Evolutionary conservation across 92 coral and sea anemone genomes (phyloP), one percentile per base, ranked within the genome.

Genomic region (Palythoa heliodiscus): DNA sequence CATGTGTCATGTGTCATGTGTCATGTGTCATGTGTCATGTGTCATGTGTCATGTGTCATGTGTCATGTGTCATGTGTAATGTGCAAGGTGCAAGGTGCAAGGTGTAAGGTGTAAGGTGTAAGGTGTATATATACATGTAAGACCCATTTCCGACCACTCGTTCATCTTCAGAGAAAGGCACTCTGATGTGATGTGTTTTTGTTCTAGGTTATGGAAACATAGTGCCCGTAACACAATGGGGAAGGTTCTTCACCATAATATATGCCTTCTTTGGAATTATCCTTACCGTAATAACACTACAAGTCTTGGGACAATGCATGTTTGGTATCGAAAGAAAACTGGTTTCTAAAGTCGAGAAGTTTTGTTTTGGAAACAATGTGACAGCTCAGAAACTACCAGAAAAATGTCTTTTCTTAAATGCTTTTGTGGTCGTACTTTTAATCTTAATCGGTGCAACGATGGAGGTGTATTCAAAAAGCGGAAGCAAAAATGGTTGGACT

Each of bases 201-300:
- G 66, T 61, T 78, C 20, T 40, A 78, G 83, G 83, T 78, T 78
- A 78, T 66, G 83, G 83, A 50, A 63, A 78, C 20, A 63, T 78
- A 35, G 83, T 63, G 1, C 73, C 83, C 9, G 38, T 63, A 64
- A 78, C 83, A 19, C 83, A 78, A 63, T 71, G 55, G n/a, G 83
- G 83, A 78, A 63, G 73, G 68, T 55, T 78, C 24, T 78, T 78
- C 40, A 64, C 55, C 58, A 63, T 78, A 14, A 19, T 78, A 1
- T 78, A 78, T 40, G 83, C 83, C 29, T 78, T 78, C 39, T 78
- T 78, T 23, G 83, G 83, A 10, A 63, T 63, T 38, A 43, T 39
- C 9, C 43, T 78, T 23, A 61, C 72, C 17, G 57, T 48, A 68
- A 16, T 40, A 9, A 78, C 83, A 35, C 40, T 78, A 6, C 58